Evolutionary conservation across 1,140 invertebrate species (phyloP).

Genomic region (Leucophenga varia): DNA sequence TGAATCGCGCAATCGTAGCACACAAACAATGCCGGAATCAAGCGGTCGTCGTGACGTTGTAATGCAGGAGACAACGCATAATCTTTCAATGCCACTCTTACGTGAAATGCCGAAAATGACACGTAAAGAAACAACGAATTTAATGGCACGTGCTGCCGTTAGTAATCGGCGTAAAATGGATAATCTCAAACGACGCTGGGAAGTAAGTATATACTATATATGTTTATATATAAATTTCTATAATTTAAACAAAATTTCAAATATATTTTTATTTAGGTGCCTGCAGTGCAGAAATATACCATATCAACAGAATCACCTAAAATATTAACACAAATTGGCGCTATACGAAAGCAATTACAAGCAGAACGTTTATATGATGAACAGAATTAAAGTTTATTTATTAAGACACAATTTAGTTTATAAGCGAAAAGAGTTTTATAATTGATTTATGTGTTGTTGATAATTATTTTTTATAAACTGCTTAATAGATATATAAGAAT

Average conservation of each 20-base stretch:
- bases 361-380: conserved; percentile 40
- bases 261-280: too few species aligned
- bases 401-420: too few species aligned
- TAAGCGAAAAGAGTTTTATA: too few species aligned
- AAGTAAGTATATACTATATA: conserved; percentile 25
- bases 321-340: conserved; percentile 48
- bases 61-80: conserved; percentile 34
- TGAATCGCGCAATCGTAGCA: conserved; percentile 37
- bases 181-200: conserved; percentile 41
- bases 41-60: conserved; percentile 37
- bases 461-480: too few species aligned
- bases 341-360: conserved; percentile 48
- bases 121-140: conserved; percentile 22
- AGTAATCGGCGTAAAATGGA: conserved; percentile 29
- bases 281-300: conserved; percentile 46
- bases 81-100: conserved; percentile 49
- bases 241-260: not conserved
- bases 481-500: too few species aligned
- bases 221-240: not conserved
- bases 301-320: conserved; percentile 39
- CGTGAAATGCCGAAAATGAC: conserved; percentile 54
- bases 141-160: not conserved
- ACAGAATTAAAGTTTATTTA: conserved; percentile 2
- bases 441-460: too few species aligned
- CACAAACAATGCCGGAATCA: conserved; percentile 36